Evolutionary conservation across 1,140 invertebrate species (phyloP).

Genomic region (Micrasema minimum): DNA sequence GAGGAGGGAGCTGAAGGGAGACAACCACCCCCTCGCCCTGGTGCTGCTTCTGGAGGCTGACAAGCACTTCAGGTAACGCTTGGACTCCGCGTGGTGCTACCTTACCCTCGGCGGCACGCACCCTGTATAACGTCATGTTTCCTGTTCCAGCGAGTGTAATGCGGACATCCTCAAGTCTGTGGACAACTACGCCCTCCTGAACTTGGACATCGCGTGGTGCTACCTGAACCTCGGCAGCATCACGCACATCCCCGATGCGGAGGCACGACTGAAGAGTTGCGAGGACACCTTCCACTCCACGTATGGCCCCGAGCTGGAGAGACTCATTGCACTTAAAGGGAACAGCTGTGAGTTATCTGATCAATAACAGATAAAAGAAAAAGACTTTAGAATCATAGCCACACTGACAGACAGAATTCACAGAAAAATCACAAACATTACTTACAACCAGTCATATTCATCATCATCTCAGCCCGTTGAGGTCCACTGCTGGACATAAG

Average conservation of each 20-base stretch:
- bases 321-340: slow-evolving; percentile 77
- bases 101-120: no score
- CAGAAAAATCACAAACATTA: no score
- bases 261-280: slow-evolving; percentile 72
- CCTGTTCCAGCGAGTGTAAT: slow-evolving; percentile 70
- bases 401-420: no score
- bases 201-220: slow-evolving; percentile 87
- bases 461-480: no score
- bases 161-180: slow-evolving; percentile 75
- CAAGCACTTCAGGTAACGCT: slow-evolving; percentile 74
- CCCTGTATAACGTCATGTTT: neutral
- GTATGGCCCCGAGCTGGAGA: slow-evolving; percentile 78
- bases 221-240: slow-evolving; percentile 80
- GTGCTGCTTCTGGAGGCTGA: slow-evolving; percentile 82
- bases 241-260: slow-evolving; percentile 77
- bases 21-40: slow-evolving; percentile 75
- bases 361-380: no score
- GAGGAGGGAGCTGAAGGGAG: slow-evolving; percentile 70
- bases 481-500: no score
- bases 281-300: slow-evolving; percentile 74
- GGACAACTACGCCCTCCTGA: slow-evolving; percentile 84
- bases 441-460: no score
- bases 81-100: no score
- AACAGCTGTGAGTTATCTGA: slow-evolving; percentile 61
- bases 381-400: no score